Evolutionary conservation across 2,113 vertebrate species (phyloP).

Genomic region (Mellivora capensis): DNA sequence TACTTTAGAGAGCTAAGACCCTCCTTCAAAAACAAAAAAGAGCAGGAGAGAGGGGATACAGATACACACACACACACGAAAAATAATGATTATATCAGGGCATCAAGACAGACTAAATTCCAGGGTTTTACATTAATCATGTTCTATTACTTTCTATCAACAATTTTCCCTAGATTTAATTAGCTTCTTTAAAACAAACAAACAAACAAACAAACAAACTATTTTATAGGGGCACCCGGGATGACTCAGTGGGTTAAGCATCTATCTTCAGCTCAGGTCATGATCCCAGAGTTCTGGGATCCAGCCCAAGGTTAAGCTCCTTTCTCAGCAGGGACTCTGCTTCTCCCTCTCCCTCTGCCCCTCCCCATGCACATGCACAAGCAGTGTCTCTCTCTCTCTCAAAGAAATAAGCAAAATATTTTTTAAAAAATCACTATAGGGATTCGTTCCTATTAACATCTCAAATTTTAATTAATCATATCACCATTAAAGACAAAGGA

Average conservation of each 20-base stretch:
- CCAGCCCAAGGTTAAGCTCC: neutral
- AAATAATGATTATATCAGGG: neutral
- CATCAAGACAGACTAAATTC: neutral
- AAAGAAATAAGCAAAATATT: neutral
- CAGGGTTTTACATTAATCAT: neutral
- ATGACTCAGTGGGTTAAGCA: neutral
- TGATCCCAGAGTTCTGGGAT: neutral
- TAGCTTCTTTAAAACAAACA: neutral
- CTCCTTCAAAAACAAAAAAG: neutral
- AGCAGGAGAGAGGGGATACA: neutral
- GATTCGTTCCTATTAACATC: neutral
- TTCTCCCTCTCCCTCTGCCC: neutral
- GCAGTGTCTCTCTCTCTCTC: neutral
- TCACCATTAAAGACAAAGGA: slow-evolving; percentile 11
- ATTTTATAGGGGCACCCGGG: neutral
- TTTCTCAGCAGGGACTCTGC: neutral
- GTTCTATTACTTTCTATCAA: neutral
- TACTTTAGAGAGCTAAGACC: neutral
- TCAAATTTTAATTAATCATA: slow-evolving; percentile 25
- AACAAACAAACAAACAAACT: no score
- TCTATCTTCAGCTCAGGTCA: neutral
- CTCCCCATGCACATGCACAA: no score
- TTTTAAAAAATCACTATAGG: neutral
- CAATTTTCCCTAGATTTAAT: neutral
- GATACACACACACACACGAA: neutral